Base-by-base conservation (phyloP, 2,888 invertebrate species). In the Thymelicus sylvestris region DNA sequence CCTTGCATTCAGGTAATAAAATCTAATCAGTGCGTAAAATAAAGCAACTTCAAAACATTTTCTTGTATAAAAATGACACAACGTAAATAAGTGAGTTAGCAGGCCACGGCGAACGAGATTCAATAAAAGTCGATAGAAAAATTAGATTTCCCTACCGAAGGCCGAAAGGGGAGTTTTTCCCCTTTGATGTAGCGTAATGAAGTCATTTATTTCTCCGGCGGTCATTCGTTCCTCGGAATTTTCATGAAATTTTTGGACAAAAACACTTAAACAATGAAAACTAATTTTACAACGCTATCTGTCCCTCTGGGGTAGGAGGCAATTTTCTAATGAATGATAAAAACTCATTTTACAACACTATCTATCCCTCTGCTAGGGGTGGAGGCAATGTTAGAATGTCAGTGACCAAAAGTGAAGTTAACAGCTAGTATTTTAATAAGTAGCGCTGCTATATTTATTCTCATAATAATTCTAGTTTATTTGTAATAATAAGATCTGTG, bases 151-250 rank as follows among this genome's bases (percentile, higher is more conserved):
- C 81, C 59, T 69, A 67, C 72, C 74, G 73, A 75, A 76, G 78
- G 76, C 73, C 75, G 68, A 73, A 76, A 74, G 79, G 82, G 81
- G 82, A 82, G 77, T 77, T 80, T 85, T 81, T 78, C 78, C 81
- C 82, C 90, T 91, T 91, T 91, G 89, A 91, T 85, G 85, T 80
- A 72, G 66, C 63, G 63, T 86, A 88, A 90, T 85, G 73, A 84
- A 83, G 80, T 90, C 81, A 84, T 83, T 83, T 84, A 83, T 82
- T 85, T 83, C 80, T 79, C 75, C 59, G 74, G 75, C 78, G 77
- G 78, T 76, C 75, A 83, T 75, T 73, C 71, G 77, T 79, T 83
- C 80, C 57, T 48, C 19, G 7, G 10, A 55, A 19, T 57, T 64
- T 59, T 48, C 48, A 19, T n/a, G 24, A 62, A 63, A 55, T 63